These are phyloP conservation scores for Leptopilina syphax DNA, from an alignment of 2,888 invertebrate genomes.

Conservation along the genomic window DNA sequence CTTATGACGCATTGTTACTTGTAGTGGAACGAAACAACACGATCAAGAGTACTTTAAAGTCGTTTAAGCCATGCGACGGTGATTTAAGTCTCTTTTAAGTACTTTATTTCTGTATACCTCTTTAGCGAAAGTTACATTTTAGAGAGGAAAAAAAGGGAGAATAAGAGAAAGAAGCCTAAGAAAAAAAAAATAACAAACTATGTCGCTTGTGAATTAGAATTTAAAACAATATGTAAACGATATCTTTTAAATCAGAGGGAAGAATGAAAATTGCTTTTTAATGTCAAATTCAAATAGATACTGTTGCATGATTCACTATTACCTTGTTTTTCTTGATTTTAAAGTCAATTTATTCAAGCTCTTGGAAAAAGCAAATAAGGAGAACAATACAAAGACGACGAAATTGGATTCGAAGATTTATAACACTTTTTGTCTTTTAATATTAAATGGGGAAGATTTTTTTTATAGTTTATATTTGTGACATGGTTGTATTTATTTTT, in stretches of 20 bases:
- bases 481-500: neutral
- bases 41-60: constrained; percentile 65
- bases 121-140: neutral
- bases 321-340: constrained; percentile 8
- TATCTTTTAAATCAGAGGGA: neutral
- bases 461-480: neutral
- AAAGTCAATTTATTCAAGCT: constrained; percentile 23
- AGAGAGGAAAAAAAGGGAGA: too few relatives aligned
- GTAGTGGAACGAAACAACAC: constrained; percentile 19
- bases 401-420: neutral
- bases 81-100: constrained; percentile 60
- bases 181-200: constrained; percentile 10
- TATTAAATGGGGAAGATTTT: neutral
- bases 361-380: neutral
- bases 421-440: neutral
- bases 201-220: neutral
- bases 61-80: constrained; percentile 66
- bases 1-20: constrained; percentile 6
- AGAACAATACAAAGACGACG: neutral
- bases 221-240: neutral
- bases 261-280: constrained; percentile 10
- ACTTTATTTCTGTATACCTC: constrained; percentile 26
- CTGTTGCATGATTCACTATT: constrained; percentile 18
- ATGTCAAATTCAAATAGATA: neutral
- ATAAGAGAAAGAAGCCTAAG: constrained; percentile 2